phyloP scores from a whole-genome alignment of 1,140 invertebrate genomes.

The Scaptomyza pallida region DNA sequence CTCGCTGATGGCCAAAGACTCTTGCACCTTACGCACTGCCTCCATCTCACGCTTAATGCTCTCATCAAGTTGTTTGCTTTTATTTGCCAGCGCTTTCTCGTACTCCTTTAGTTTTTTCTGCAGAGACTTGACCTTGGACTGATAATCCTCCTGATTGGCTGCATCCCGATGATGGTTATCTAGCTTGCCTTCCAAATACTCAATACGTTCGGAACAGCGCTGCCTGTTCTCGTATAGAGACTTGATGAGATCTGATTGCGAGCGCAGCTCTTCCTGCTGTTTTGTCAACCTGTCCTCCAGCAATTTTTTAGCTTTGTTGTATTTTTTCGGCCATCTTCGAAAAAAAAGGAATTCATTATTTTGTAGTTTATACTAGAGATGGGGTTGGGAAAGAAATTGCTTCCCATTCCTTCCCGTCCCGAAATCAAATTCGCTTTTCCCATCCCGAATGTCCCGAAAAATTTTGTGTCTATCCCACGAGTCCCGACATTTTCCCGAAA shows the following conservation, averaged over 20 bases:
- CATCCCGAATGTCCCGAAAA: too few species aligned
- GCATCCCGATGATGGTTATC: neutral
- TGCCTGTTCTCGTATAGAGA: slow-evolving; percentile 61
- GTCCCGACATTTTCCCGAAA: too few species aligned
- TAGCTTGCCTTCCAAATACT: slow-evolving; percentile 40
- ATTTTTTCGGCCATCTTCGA: slow-evolving; percentile 49
- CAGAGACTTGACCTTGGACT: slow-evolving; percentile 18
- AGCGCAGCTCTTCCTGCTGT: slow-evolving; percentile 56
- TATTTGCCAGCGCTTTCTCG: slow-evolving; percentile 43
- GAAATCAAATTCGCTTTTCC: too few species aligned
- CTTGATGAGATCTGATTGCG: slow-evolving; percentile 59
- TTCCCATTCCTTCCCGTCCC: too few species aligned
- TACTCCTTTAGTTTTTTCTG: slow-evolving; percentile 55
- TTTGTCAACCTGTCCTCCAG: slow-evolving; percentile 42
- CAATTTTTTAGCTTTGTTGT: slow-evolving; percentile 42
- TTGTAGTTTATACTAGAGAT: too few species aligned
- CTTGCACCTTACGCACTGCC: slow-evolving; percentile 78
- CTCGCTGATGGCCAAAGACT: slow-evolving; percentile 85
- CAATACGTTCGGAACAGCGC: slow-evolving; percentile 32
- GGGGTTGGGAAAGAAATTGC: too few species aligned
- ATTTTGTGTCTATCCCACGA: too few species aligned
- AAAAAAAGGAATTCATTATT: neutral
- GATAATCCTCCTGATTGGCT: neutral
- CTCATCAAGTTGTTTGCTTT: slow-evolving; percentile 32
- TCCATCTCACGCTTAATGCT: slow-evolving; percentile 40